phyloP scores from a whole-genome alignment of 2,888 invertebrate species.

The Platypus cylindrus region DNA sequence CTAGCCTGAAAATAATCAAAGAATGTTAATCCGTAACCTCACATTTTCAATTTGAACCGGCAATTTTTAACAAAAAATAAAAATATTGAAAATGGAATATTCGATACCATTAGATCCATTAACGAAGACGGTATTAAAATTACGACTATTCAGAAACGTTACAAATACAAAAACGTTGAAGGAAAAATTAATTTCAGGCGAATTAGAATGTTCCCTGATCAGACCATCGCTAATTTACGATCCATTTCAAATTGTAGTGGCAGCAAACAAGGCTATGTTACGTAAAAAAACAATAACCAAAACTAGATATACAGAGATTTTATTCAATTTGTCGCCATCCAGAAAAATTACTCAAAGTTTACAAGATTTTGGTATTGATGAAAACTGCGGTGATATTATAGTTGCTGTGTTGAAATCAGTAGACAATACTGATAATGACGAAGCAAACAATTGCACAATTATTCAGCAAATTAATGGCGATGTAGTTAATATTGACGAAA shows the following conservation, averaged over 20 bases:
- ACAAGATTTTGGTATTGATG: conserved; percentile 48
- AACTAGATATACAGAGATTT: conserved; percentile 49
- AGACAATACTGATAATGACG: conserved; percentile 18
- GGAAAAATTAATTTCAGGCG: conserved; percentile 42
- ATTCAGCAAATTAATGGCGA: conserved; percentile 43
- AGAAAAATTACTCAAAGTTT: conserved; percentile 59
- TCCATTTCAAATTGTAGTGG: conserved; percentile 48
- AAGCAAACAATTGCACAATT: conserved; percentile 27
- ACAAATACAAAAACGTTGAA: conserved; percentile 43
- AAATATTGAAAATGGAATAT: no score
- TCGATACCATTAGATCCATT: conserved; percentile 22
- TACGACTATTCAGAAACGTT: conserved; percentile 46
- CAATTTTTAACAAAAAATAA: no score
- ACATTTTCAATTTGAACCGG: no score
- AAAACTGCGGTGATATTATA: conserved; percentile 37
- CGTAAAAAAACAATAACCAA: conserved; percentile 47
- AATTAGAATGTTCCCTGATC: conserved; percentile 47
- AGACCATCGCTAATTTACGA: conserved; percentile 48
- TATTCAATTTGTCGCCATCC: conserved; percentile 54
- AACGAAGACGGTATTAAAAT: conserved; percentile 21
- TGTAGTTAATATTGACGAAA: conserved; percentile 35
- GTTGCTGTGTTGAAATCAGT: conserved; percentile 34
- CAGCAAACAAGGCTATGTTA: conserved; percentile 52
- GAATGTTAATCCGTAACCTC: no score
- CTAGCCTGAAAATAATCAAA: no score